phyloP scores from a whole-genome alignment of 2,113 vertebrate species.

The Megalops atlanticus region DNA sequence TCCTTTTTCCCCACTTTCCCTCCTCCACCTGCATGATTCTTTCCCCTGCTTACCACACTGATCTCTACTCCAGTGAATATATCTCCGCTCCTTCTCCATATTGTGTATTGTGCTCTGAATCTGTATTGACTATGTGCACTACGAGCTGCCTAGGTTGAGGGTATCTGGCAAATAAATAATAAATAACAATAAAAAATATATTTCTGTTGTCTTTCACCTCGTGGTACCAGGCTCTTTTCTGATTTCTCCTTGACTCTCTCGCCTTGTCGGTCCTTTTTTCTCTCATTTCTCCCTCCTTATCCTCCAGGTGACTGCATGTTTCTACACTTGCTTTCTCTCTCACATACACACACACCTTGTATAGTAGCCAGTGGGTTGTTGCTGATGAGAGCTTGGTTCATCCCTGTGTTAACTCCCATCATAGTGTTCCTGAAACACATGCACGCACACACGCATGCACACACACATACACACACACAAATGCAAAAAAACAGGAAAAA shows the following conservation, averaged over 20 bases:
- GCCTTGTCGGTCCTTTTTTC: not conserved
- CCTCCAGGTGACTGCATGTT: not conserved
- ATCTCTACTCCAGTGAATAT: not conserved
- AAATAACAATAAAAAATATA: not conserved
- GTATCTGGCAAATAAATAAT: not conserved
- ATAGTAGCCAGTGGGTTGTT: conserved; percentile 91
- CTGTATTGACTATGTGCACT: not conserved
- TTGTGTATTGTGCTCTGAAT: not conserved
- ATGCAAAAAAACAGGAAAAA: not conserved
- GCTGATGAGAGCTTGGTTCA: conserved; percentile 87
- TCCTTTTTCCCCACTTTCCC: not conserved
- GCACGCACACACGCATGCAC: conserved; percentile 42
- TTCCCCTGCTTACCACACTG: not conserved
- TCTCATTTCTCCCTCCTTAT: not conserved
- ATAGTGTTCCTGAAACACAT: conserved; percentile 85
- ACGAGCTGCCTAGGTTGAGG: not conserved
- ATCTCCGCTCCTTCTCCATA: not conserved
- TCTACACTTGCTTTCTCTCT: conserved; percentile 28
- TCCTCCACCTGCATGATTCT: not conserved
- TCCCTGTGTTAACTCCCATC: conserved; percentile 90
- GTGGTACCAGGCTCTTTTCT: not conserved
- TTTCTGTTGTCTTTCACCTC: not conserved
- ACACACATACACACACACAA: conserved; percentile 38
- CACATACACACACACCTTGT: conserved; percentile 81
- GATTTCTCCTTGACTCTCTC: not conserved